Evolutionary conservation across 2,888 invertebrate species (phyloP).

Genomic region (Rosalia funebris): DNA sequence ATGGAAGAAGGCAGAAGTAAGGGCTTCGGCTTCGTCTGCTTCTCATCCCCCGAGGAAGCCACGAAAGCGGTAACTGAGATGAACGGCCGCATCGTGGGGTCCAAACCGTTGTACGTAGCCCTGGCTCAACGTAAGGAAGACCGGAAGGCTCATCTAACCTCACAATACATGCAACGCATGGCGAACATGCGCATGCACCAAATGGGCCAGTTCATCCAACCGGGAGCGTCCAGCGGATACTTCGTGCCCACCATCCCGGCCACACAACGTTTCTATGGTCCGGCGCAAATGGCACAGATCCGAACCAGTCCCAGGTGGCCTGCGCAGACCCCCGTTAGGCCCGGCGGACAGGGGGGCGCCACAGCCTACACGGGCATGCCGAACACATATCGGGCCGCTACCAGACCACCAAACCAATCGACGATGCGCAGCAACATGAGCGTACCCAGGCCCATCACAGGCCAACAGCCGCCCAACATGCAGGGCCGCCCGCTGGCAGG

Average conservation of each 20-base stretch:
- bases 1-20: constrained; percentile 92
- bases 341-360: constrained; percentile 67
- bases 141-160: constrained; percentile 96
- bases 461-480: constrained; percentile 79
- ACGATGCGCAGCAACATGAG: constrained; percentile 78
- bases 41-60: constrained; percentile 96
- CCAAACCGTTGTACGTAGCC: constrained; percentile 98
- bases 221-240: constrained; percentile 83
- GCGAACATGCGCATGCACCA: constrained; percentile 94
- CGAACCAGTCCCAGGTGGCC: constrained; percentile 91
- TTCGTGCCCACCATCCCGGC: constrained; percentile 95
- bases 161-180: constrained; percentile 98
- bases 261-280: constrained; percentile 91
- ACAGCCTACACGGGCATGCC: constrained; percentile 81
- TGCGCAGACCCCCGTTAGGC: constrained; percentile 82
- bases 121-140: constrained; percentile 99
- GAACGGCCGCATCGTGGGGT: constrained; percentile 97
- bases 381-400: constrained; percentile 59
- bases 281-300: constrained; percentile 90
- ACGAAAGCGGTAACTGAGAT: constrained; percentile 99
- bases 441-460: constrained; percentile 87
- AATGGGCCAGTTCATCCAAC: constrained; percentile 87
- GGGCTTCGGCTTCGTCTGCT: constrained; percentile 99
- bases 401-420: constrained; percentile 66
- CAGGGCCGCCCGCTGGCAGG: constrained; percentile 73